Percentiles rank a stretch among this genome's conserved stretches.
Conservation (phyloP, 2,113 vertebrate species). For the Rana temporaria region DNA sequence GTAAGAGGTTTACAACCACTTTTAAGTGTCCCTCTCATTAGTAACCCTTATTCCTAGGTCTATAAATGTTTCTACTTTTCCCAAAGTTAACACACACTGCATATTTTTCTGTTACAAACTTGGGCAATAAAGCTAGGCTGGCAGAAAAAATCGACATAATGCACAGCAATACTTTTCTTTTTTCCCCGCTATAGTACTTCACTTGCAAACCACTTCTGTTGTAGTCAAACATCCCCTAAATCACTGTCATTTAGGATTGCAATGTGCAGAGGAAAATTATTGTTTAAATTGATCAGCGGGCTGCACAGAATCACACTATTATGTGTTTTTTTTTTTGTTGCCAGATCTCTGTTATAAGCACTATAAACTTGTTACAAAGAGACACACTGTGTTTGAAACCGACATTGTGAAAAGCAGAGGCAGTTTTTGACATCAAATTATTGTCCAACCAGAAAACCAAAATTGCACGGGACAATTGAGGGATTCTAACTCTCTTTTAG, state of each 20-base stretch:
- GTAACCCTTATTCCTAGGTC: no score
- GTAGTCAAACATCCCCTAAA: not conserved
- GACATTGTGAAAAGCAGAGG: not conserved
- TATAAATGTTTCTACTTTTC: no score
- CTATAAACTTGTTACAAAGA: not conserved
- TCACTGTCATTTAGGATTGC: not conserved
- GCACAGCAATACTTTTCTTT: not conserved
- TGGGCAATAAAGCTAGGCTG: not conserved
- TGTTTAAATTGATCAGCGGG: slow-evolving; percentile 1
- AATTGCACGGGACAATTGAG: no score
- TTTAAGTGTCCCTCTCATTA: no score
- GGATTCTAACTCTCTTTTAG: no score
- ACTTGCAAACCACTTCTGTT: not conserved
- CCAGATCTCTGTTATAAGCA: not conserved
- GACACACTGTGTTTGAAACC: not conserved
- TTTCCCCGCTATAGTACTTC: not conserved
- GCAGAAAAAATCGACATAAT: not conserved
- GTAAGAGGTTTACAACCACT: no score
- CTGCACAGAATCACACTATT: not conserved
- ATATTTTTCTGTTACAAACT: not conserved
- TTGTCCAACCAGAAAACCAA: no score
- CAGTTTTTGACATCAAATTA: no score
- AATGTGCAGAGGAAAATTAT: slow-evolving; percentile 1
- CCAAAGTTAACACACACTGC: no score
- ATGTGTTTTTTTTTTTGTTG: not conserved